Conservation (phyloP, 2,113 vertebrate species). For the Corythaixoides concolor region DNA sequence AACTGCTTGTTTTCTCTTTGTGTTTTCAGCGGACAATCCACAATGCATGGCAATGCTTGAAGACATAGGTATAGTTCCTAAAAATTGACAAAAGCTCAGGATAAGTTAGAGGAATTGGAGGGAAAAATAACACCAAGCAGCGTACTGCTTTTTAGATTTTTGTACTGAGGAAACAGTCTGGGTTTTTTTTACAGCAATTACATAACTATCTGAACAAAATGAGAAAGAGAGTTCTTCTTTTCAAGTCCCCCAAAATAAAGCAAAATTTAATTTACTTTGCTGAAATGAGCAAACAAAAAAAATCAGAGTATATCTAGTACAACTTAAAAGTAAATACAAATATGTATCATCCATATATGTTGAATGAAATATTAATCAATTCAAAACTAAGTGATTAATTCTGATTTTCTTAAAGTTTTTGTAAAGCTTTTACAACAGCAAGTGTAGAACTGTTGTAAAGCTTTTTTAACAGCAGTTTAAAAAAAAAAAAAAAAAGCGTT, state of each 20-base stretch:
- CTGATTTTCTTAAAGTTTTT: neutral
- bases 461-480: neutral
- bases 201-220: neutral
- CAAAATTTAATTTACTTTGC: neutral
- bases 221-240: neutral
- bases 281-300: neutral
- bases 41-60: neutral
- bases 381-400: neutral
- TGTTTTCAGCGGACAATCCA: neutral
- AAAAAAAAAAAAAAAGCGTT: neutral
- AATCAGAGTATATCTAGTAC: neutral
- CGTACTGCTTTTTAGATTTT: neutral
- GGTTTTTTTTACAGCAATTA: fast-evolving
- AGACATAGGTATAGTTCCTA: neutral
- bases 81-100: neutral
- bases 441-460: neutral
- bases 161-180: neutral
- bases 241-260: neutral
- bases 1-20: neutral
- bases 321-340: neutral
- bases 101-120: neutral
- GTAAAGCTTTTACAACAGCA: neutral
- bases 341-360: neutral
- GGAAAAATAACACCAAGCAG: neutral
- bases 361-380: neutral